Conservation (phyloP, 2,113 vertebrate species). For the Okapia johnstoni region DNA sequence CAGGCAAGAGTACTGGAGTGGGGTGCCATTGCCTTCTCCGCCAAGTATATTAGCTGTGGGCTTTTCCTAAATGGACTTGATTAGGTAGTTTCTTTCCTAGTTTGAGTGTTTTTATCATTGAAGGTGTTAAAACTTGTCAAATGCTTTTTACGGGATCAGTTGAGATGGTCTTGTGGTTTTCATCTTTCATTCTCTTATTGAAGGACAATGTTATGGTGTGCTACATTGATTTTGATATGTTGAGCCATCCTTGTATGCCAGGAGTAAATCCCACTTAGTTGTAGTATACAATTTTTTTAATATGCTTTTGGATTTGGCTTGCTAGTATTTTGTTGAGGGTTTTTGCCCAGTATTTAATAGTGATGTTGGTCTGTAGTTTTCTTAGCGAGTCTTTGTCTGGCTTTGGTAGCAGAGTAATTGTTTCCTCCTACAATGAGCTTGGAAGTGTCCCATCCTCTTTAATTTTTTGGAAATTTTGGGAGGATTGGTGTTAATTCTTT, state of each 20-base stretch:
- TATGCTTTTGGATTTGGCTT: not conserved
- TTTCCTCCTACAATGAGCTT: not conserved
- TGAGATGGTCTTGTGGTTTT: not conserved
- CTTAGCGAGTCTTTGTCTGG: not conserved
- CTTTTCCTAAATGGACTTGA: not conserved
- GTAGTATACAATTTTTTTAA: not conserved
- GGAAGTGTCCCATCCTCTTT: not conserved
- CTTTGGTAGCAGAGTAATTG: not conserved
- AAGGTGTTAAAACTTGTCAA: not conserved
- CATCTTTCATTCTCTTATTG: not conserved
- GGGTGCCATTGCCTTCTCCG: too few relatives aligned
- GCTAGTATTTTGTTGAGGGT: not conserved
- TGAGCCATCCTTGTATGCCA: not conserved
- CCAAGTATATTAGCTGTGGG: not conserved
- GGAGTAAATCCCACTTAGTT: not conserved
- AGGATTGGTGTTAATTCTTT: not conserved
- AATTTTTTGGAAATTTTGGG: not conserved
- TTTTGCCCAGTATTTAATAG: not conserved
- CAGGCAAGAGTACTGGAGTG: too few relatives aligned
- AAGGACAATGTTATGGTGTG: not conserved
- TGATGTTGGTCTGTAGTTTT: not conserved
- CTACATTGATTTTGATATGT: not conserved
- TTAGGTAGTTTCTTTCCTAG: not conserved
- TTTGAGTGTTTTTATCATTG: not conserved
- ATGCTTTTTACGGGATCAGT: not conserved